Evolutionary conservation across 1,140 invertebrate species (phyloP), one percentile per base, ranked within the genome.

Genomic region (Calephelis virginiensis): DNA sequence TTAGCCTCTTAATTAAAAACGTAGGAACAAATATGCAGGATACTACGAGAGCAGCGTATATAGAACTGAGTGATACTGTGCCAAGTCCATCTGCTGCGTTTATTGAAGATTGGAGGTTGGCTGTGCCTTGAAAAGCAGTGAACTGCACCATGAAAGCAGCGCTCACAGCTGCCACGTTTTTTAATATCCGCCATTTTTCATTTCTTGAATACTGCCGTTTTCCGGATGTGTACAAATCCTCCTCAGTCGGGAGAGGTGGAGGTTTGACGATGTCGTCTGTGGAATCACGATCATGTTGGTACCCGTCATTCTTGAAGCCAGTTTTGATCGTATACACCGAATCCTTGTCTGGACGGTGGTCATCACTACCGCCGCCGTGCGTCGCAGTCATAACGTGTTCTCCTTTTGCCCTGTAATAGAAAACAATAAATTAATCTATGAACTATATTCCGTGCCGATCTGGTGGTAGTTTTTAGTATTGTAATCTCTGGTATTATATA

Each of bases 21-120:
- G 97, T 97, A 8, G 98, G 97, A 14, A 99, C 93, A 90, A 99
- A 98, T 87, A 98, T 96, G 86, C 97, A 98, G 12, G 97, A 98
- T 0, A 98, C 91, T 14, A 99, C 95, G 43, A 98, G 93, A 6
- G 97, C 95, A 9, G 94, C 97, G 84, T 99, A 99, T 59, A 98
- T 95, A 0, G 96, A 95, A 64, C 96, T 95, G 38, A 98, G 88
- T 0, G 96, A 97, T 0, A 96, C 95, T 0, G 96, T 97, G 48
- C 96, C 97, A 8, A 97, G 92, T 62, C 96, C 96, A 74, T 96
- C 96, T 75, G 93, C 94, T 5, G 96, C 95, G 85, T 97, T 97
- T 74, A 97, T 96, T 47, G 96, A 97, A 28, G 95, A 97, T 83
- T 97, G 97, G 6, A 98, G 91, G 79, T 97, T 98, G 0, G 97